Percentiles rank a stretch among this genome's conserved stretches.
These are phyloP conservation scores for Plagodis dolabraria DNA, from an alignment of 2,888 invertebrate genomes.

Conservation along the genomic window DNA sequence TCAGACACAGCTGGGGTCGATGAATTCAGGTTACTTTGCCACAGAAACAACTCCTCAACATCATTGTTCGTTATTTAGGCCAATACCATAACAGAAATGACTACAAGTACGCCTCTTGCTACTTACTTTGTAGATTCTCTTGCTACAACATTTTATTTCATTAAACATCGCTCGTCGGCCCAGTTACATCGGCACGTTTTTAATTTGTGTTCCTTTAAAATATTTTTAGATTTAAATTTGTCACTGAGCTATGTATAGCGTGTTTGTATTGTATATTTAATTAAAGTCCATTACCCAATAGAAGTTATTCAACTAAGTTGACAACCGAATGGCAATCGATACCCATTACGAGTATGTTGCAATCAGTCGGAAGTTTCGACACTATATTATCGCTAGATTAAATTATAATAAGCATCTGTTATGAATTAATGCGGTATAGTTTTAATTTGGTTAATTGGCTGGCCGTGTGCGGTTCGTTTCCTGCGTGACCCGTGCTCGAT, in stretches of 20 bases:
- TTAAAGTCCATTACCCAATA: slow-evolving; percentile 63
- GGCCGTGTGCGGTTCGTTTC: slow-evolving; percentile 43
- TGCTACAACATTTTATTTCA: slow-evolving; percentile 14
- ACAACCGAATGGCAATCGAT: slow-evolving; percentile 67
- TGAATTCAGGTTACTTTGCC: slow-evolving; percentile 70
- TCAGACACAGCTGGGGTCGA: slow-evolving; percentile 74
- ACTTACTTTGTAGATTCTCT: background rate
- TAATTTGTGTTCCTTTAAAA: slow-evolving; percentile 25
- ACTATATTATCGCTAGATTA: slow-evolving; percentile 60
- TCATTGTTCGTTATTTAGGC: slow-evolving; percentile 57
- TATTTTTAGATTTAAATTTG: slow-evolving; percentile 28
- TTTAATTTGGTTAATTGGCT: slow-evolving; percentile 49
- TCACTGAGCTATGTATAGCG: slow-evolving; percentile 15
- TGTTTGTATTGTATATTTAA: slow-evolving; percentile 36
- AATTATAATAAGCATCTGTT: slow-evolving; percentile 63
- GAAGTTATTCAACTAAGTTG: slow-evolving; percentile 74
- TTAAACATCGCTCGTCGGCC: slow-evolving; percentile 26
- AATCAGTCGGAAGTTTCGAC: slow-evolving; percentile 76
- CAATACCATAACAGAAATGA: slow-evolving; percentile 40
- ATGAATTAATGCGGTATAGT: slow-evolving; percentile 54
- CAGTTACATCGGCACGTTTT: slow-evolving; percentile 29
- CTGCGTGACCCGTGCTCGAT: slow-evolving; percentile 32
- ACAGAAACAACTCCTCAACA: slow-evolving; percentile 51
- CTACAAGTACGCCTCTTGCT: slow-evolving; percentile 4
- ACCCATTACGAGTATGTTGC: slow-evolving; percentile 62